Percentiles rank a stretch among this genome's conserved stretches.
Evolutionary conservation across 2,113 vertebrate genomes (phyloP).

Genomic region (Anser brachyrhynchus): DNA sequence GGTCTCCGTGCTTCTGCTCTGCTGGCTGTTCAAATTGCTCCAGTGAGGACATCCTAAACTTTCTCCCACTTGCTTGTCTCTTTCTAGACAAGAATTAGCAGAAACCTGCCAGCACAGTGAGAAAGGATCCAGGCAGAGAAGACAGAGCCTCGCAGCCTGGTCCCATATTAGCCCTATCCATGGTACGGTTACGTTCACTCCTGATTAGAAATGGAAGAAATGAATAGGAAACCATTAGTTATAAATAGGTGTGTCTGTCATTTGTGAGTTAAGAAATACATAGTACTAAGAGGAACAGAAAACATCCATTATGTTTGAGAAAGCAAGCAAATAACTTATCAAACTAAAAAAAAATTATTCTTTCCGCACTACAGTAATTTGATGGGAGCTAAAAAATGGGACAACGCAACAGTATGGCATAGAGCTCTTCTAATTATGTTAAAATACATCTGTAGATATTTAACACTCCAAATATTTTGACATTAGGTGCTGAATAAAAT

Average conservation of each 20-base stretch:
- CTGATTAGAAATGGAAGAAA: not conserved
- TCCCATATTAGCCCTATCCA: not conserved
- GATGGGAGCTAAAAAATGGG: not conserved
- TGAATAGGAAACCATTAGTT: not conserved
- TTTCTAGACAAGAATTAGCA: not conserved
- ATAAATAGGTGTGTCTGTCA: not conserved
- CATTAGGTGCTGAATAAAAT: conserved; percentile 44
- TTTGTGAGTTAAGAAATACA: not conserved
- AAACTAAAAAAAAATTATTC: not conserved
- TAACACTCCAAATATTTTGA: conserved; percentile 40
- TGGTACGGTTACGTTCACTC: not conserved
- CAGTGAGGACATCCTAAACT: not conserved
- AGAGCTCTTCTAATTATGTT: conserved; percentile 8
- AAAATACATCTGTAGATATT: conserved; percentile 64
- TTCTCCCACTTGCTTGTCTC: not conserved
- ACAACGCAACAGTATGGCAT: not conserved
- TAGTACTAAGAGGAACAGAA: not conserved
- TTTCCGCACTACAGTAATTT: not conserved
- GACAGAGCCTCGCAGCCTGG: not conserved
- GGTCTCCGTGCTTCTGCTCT: not conserved
- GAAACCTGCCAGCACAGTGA: not conserved
- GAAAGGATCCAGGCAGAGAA: not conserved
- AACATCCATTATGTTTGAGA: not conserved
- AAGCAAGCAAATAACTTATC: not conserved
- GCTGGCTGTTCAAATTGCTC: not conserved